Base-by-base conservation (phyloP, 1,140 invertebrate genomes). In the Drosophila watanabei region DNA sequence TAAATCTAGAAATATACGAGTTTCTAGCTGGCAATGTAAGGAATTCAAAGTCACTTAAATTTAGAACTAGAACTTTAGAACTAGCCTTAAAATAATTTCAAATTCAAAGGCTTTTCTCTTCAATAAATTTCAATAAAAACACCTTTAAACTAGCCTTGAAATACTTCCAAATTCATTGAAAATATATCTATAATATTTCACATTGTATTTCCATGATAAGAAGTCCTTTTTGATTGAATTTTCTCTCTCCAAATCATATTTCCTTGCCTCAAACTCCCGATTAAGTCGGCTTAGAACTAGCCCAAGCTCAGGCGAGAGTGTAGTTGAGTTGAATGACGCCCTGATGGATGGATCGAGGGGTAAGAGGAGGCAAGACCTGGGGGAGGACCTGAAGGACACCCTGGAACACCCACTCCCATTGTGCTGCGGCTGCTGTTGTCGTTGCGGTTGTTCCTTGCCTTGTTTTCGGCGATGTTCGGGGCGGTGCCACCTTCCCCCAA, bases 381-480 rank as follows among this genome's bases (percentile, higher is more conserved):
- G 41, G 33, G n/a, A 32, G 24, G 49, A 57, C 64, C 69, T 60
- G 75, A 46, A 63, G 75, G 61, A 63, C 71, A 77, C 45, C 64
- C 46, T 24, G 72, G 61, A 70, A 61, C 63, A 75, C 49, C 65
- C 49, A 58, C 45, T 51, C 60, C 11, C 60, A 46, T 84, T 62
- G 56, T 79, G 56, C 46, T 69, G 68, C 56, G 61, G 43, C 51
- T 81, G 64, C 48, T 79, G 54, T 63, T 62, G 69, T 69, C 63
- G 54, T 56, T 70, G 61, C 59, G 48, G 76, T 75, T 70, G 61
- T 61, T 75, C 59, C 57, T 49, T 60, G 66, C 62, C 75, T 66
- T 75, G 76, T 65, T 49, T 83, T 64, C 63, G 79, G 71, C 28
- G 46, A 37, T 73, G 68, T 72, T 72, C 54, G 32, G 24, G 52